Evolutionary conservation across 2,113 vertebrate genomes (phyloP).

Genomic region (Cinclus mexicanus): DNA sequence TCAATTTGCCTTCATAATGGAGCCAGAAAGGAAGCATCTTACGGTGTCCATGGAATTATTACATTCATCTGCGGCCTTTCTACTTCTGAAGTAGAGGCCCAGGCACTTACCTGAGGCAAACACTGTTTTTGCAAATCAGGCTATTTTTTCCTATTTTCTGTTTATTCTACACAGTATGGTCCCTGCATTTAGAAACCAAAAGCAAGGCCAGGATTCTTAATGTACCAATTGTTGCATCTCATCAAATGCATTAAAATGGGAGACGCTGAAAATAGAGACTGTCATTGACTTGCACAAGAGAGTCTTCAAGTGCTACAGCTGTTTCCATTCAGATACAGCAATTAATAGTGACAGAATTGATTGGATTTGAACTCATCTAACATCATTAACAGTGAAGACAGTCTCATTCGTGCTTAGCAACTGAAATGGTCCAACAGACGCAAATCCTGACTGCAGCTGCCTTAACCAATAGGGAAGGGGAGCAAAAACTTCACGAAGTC

Average conservation of each 20-base stretch:
- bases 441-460: not conserved
- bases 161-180: not conserved
- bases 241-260: not conserved
- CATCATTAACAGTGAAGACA: not conserved
- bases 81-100: not conserved
- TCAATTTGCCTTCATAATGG: not conserved
- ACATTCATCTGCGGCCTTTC: not conserved
- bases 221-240: conserved; percentile 1
- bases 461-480: not conserved
- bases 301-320: conserved; percentile 48
- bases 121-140: not conserved
- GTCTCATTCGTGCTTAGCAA: not conserved
- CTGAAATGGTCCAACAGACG: not conserved
- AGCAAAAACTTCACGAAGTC: not conserved
- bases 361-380: conserved; percentile 40
- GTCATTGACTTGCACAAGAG: conserved; percentile 28
- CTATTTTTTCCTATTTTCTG: not conserved
- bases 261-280: not conserved
- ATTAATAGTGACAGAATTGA: conserved; percentile 44
- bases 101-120: not conserved
- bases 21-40: not conserved
- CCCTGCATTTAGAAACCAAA: not conserved
- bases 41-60: not conserved
- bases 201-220: not conserved
- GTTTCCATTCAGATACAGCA: conserved; percentile 39